A percentile compares a stretch with the other conserved stretches of the same genome.
Evolutionary conservation across 2,888 invertebrate genomes (phyloP).

Genomic region (Anthophora plumipes): DNA sequence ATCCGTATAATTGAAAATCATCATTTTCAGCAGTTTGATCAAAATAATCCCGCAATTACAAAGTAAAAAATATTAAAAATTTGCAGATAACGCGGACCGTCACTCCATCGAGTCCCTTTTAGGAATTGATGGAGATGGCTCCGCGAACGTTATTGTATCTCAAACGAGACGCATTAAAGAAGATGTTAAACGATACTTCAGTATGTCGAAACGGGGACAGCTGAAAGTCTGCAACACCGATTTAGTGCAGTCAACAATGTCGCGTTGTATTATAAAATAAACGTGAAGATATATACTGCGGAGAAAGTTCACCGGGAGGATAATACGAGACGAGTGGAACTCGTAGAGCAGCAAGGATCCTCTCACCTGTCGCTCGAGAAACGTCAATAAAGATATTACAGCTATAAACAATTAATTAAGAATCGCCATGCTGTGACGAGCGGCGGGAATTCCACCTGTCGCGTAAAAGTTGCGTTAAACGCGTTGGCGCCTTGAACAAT

Average conservation of each 20-base stretch:
- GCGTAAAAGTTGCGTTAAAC: slow-evolving; percentile 17
- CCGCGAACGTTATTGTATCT: no score
- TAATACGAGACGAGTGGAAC: not conserved
- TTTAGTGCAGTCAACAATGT: not conserved
- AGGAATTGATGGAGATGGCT: no score
- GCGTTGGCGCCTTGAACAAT: slow-evolving; percentile 29
- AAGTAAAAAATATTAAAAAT: no score
- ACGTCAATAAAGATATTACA: slow-evolving; percentile 42
- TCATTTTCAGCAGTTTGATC: no score
- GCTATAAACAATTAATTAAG: slow-evolving; percentile 29
- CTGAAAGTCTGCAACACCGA: not conserved
- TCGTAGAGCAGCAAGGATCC: not conserved
- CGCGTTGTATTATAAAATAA: not conserved
- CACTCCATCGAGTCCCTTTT: no score
- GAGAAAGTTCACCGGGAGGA: not conserved
- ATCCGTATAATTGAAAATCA: no score
- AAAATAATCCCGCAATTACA: no score
- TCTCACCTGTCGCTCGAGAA: slow-evolving; percentile 37
- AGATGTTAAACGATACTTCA: no score
- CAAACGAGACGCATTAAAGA: no score
- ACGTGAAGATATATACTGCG: not conserved
- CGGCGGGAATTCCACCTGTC: slow-evolving; percentile 36
- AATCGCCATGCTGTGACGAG: slow-evolving; percentile 1
- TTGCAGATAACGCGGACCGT: no score
- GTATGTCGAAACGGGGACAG: not conserved